A percentile compares a stretch with the other conserved stretches of the same genome.
These are phyloP conservation scores for Kryphioiulus occultus DNA, from an alignment of 2,888 invertebrate species.

Conservation along the genomic window DNA sequence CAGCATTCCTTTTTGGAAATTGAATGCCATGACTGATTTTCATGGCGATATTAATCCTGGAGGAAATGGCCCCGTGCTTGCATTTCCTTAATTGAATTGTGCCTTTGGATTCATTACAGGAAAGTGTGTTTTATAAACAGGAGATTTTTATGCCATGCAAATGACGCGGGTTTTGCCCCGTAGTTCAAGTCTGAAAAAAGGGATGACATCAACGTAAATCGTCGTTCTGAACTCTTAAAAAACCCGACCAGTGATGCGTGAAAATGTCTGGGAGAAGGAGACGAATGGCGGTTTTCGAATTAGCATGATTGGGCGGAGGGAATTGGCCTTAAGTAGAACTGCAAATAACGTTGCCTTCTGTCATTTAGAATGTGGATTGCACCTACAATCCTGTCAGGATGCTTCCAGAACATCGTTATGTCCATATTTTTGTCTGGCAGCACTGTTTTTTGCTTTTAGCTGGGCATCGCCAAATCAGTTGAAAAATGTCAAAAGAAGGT, in stretches of 20 bases:
- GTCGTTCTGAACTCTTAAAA: not conserved
- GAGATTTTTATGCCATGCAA: not conserved
- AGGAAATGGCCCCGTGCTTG: not conserved
- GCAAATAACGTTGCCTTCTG: not conserved
- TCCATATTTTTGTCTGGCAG: too few species aligned
- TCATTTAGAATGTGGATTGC: too few species aligned
- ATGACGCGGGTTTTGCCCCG: not conserved
- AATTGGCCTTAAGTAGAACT: not conserved
- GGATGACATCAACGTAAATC: not conserved
- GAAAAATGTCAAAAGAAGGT: too few species aligned
- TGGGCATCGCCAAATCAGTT: too few species aligned
- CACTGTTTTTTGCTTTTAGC: too few species aligned
- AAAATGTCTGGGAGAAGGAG: not conserved
- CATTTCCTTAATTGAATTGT: not conserved
- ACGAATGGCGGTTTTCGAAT: not conserved
- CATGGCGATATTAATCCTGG: not conserved
- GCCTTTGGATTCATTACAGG: conserved; percentile 11
- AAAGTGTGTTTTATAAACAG: not conserved
- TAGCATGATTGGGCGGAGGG: not conserved
- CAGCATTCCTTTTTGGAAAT: conserved; percentile 17
- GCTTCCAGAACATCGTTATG: too few species aligned
- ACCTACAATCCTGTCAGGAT: too few species aligned
- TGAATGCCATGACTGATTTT: not conserved
- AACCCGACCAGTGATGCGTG: not conserved
- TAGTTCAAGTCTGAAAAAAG: not conserved